Evolutionary conservation across 2,888 invertebrate genomes (phyloP), one percentile per base, ranked within the genome.

Genomic region (Sarcophaga rosellei): DNA sequence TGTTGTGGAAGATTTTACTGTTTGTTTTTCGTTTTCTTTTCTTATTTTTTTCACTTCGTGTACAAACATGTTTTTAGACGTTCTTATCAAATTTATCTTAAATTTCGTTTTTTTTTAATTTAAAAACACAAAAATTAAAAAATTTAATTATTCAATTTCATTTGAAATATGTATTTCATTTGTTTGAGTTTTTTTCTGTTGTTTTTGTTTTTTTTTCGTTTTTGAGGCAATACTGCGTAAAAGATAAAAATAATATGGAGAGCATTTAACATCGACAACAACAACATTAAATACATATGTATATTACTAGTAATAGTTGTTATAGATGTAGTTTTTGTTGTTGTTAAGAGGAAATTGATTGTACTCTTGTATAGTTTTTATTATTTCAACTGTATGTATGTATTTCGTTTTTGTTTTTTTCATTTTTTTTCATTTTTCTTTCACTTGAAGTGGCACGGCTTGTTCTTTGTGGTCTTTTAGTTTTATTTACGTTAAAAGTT

Each of bases 71-170:
- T 57, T 72, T n/a, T 74, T 59, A 68, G 8, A 20, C 21, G 45
- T n/a, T 81, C 74, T 81, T 81, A 81, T 81, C 81, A 74, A 80
- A 70, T 35, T 35, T 76, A 68, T 76, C 59, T 66, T 61, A 23
- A 61, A 69, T 79, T 63, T 17, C 62, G 5, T 35, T 35, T 35
- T 35, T 25, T 25, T 62, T 69, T 69, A 35, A 65, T 65, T 65
- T 17, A 44, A 25, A 20, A 70, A 20, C 61, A 70, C 61, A 70
- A 78, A 78, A 44, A 15, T 47, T 47, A 3, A 35, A 3, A 35
- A 47, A 53, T 79, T 25, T 63, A 21, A n/a, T 15, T 20, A 69
- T 4, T 65, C 35, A 12, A 25, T 70, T 62, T n/a, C n/a, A 62
- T 69, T 45, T 69, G 17, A 63, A 78, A 17, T 47, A n/a, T n/a